Percentiles rank a stretch among this genome's conserved stretches.
Evolutionary conservation across 1,140 invertebrate species (phyloP).

Genomic region (Drosophila kurseongensis): DNA sequence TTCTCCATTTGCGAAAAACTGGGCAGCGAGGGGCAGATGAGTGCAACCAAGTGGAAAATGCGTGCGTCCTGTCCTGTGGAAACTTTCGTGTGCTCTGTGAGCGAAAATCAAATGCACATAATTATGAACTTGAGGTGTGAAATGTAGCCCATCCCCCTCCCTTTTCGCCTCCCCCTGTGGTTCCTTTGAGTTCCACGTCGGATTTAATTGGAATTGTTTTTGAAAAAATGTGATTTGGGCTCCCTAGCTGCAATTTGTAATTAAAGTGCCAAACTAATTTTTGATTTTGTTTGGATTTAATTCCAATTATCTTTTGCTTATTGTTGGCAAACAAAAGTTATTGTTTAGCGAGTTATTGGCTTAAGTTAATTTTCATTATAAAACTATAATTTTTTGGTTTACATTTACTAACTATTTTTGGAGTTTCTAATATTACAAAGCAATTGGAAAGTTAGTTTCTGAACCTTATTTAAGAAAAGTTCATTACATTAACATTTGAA

Average conservation of each 20-base stretch:
- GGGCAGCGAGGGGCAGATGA: conserved; percentile 12
- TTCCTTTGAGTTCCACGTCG: conserved; percentile 37
- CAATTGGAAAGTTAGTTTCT: too few species aligned
- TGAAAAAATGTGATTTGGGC: conserved; percentile 20
- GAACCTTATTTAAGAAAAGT: too few species aligned
- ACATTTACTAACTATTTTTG: too few species aligned
- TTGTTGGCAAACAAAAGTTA: conserved; percentile 1
- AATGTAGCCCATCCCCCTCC: conserved; percentile 1
- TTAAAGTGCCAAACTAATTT: conserved; percentile 46
- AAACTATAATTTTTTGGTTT: too few species aligned
- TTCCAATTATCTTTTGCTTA: conserved; percentile 39
- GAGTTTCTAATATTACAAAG: too few species aligned
- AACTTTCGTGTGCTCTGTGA: conserved; percentile 61
- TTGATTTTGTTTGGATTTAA: conserved; percentile 34
- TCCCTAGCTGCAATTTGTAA: conserved; percentile 42
- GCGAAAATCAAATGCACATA: conserved; percentile 57
- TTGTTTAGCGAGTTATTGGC: too few species aligned
- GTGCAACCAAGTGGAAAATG: conserved; percentile 62
- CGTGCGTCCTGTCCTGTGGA: conserved; percentile 37
- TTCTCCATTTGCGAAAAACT: conserved; percentile 32
- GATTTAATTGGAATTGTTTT: conserved; percentile 57
- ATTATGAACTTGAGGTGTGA: conserved; percentile 72
- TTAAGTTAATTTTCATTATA: too few species aligned
- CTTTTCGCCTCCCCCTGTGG: conserved; percentile 14
- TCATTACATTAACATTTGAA: too few species aligned